Percentiles rank a stretch among this genome's conserved stretches.
Evolutionary conservation across 2,888 invertebrate species (phyloP).

Genomic region (Luperina testacea): DNA sequence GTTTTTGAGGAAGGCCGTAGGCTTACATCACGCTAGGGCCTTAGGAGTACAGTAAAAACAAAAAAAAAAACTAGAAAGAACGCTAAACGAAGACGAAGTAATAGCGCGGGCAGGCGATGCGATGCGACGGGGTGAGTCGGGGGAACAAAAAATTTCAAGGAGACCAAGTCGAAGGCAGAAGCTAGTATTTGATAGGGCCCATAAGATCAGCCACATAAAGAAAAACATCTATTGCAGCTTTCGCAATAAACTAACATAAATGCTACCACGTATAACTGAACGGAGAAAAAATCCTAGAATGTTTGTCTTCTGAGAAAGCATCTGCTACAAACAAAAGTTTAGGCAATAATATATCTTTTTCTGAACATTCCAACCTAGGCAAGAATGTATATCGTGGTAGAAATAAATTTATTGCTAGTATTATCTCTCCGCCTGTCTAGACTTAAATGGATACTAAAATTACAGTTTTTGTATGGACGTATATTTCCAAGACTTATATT

Average conservation of each 20-base stretch:
- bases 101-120: too few species aligned
- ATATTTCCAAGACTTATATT: background rate
- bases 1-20: too few species aligned
- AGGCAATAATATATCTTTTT: constrained; percentile 43
- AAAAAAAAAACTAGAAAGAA: background rate
- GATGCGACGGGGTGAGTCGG: background rate
- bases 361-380: constrained; percentile 13
- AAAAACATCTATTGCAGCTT: background rate
- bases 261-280: background rate
- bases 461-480: constrained; percentile 38
- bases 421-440: constrained; percentile 39
- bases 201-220: background rate
- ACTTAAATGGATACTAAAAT: constrained; percentile 48
- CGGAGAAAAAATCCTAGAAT: background rate
- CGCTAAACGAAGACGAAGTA: too few species aligned
- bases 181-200: background rate
- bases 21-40: background rate
- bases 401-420: constrained; percentile 49
- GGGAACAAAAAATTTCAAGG: background rate
- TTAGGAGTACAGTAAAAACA: background rate
- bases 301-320: constrained; percentile 25
- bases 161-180: too few species aligned
- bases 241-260: background rate
- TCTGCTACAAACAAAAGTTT: constrained; percentile 36
- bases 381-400: constrained; percentile 20